Evolutionary conservation across 1,140 invertebrate species (phyloP).

Genomic region (Drosophila seguyi): DNA sequence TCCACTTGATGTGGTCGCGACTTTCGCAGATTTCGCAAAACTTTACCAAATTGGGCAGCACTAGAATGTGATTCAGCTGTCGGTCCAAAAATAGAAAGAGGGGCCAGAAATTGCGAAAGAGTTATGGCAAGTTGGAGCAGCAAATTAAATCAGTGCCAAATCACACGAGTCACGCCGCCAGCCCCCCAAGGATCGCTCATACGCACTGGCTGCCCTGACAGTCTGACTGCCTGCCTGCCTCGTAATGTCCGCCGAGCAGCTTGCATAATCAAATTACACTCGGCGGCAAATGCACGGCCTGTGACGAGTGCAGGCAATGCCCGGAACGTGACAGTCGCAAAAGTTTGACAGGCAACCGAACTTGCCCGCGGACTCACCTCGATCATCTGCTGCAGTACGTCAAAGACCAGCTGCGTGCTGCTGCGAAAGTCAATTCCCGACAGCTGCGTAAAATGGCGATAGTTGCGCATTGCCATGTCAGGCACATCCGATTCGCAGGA

Average conservation of each 20-base stretch:
- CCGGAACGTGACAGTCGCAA: constrained; percentile 26
- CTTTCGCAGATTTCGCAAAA: constrained; percentile 84
- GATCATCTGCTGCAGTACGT: constrained; percentile 84
- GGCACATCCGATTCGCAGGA: constrained; percentile 47
- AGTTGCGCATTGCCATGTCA: constrained; percentile 79
- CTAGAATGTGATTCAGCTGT: constrained; percentile 78
- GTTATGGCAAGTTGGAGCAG: constrained; percentile 39
- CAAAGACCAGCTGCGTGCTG: constrained; percentile 83
- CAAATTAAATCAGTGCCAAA: constrained; percentile 50
- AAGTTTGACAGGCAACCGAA: constrained; percentile 6
- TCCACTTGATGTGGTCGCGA: constrained; percentile 84
- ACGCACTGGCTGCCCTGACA: constrained; percentile 15
- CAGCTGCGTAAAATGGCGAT: constrained; percentile 75
- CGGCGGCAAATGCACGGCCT: constrained; percentile 26
- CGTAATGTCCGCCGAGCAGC: constrained; percentile 32
- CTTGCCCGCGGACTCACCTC: constrained; percentile 68
- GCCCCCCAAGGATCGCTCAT: constrained; percentile 44
- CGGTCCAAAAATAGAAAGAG: constrained; percentile 5
- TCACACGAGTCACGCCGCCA: constrained; percentile 10
- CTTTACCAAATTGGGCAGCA: constrained; percentile 82
- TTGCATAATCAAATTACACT: constrained; percentile 61
- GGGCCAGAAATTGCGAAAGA: constrained; percentile 45
- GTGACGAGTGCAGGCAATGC: constrained; percentile 37
- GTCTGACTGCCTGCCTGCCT: not conserved
- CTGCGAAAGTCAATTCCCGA: constrained; percentile 84